Evolutionary conservation across 2,797 vertebrate species (phyloP), one percentile per base, ranked within the genome.

Genomic region (Pseudomugil tenellus): DNA sequence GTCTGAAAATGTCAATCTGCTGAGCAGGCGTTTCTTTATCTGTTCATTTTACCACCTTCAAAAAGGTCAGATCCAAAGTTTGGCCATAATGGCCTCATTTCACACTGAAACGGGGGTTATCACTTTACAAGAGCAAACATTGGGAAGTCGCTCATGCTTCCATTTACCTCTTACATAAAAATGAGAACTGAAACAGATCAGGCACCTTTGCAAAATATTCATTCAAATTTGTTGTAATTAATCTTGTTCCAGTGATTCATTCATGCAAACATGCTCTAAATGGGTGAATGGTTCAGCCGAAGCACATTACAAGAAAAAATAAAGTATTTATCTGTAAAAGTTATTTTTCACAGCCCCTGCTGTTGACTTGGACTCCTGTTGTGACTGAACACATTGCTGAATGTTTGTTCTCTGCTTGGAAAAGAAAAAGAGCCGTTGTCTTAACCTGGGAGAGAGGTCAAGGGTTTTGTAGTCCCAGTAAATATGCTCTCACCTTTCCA

Each of bases 11-110:
- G 26, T 25, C 6, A 6, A 32, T 32, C 32, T 4, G 26, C 46
- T 62, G 43, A 58, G 57, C 46, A 55, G 23, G 57, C 63, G 61
- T 63, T 68, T 74, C 67, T 68, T 81, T 81, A 86, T 81, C 28
- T 67, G 76, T 76, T 71, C 37, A 74, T 64, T 77, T 79, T 84
- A 83, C 77, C 75, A 81, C 46, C 7, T 66, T 26, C 9, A 32
- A 54, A 4, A 46, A 70, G 70, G 79, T 74, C 73, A 76, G 8
- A 12, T 14, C n/a, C 12, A 26, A 37, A 39, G 19, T 11, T 55
- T 16, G 16, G 26, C 62, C 48, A 28, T 3, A 37, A 37, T 34
- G 21, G 2, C 53, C 32, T 52, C 35, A 17, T 41, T 21, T 53
- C 66, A 21, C 29, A 6, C 54, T 4, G 32, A 63, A 2, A 13